Percentiles rank a stretch among this genome's conserved stretches.
Evolutionary conservation across 2,797 vertebrate genomes (phyloP).

Genomic region (Ptychobarbus kaznakovi): DNA sequence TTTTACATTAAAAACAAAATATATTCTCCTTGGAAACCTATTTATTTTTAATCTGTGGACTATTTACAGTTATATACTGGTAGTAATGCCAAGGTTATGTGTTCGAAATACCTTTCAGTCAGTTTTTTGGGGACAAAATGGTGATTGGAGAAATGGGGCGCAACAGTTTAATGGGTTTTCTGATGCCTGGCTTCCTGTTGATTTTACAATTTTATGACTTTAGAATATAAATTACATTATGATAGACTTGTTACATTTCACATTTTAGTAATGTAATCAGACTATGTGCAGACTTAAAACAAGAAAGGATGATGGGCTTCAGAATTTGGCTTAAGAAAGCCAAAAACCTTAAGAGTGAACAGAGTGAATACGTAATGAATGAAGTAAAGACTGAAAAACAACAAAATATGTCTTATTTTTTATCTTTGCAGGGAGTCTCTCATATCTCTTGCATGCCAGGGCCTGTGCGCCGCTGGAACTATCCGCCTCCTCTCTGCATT

Average conservation of each 20-base stretch:
- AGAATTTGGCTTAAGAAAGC: not conserved
- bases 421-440: slow-evolving; percentile 86
- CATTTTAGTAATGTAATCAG: not conserved
- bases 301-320: not conserved
- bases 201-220: not conserved
- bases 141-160: not conserved
- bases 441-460: slow-evolving; percentile 99
- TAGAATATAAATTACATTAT: not conserved
- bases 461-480: slow-evolving; percentile 96
- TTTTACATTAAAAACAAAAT: not conserved
- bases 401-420: slow-evolving; percentile 53
- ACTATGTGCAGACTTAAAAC: not conserved
- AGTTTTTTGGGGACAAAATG: too few relatives aligned
- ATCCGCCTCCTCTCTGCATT: slow-evolving; percentile 96
- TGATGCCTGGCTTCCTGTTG: not conserved
- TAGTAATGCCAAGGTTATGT: not conserved
- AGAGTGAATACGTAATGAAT: slow-evolving; percentile 41
- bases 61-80: not conserved
- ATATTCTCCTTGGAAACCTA: not conserved
- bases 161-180: not conserved
- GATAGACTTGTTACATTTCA: not conserved
- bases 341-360: not conserved
- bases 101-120: not conserved
- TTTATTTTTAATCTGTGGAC: too few relatives aligned
- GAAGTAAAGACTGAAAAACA: not conserved